phyloP scores from a whole-genome alignment of 2,113 vertebrate genomes.

The Urocynchramus pylzowi region DNA sequence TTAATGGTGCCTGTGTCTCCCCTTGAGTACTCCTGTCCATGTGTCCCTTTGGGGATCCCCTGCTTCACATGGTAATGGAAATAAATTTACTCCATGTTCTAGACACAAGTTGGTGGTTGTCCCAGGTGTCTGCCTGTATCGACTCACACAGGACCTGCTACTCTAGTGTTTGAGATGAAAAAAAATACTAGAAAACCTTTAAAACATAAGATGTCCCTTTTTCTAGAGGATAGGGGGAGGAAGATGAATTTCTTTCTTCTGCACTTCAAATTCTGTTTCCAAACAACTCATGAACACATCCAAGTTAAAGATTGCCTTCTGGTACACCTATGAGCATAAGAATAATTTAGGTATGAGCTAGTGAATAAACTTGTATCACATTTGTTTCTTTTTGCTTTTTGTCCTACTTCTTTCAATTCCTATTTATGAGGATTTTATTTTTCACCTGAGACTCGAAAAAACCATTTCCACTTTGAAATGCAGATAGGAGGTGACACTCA shows the following conservation, averaged over 20 bases:
- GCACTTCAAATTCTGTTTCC: neutral
- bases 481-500: neutral
- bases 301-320: neutral
- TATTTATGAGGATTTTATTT: neutral
- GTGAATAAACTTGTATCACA: neutral
- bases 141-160: neutral
- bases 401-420: neutral
- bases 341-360: neutral
- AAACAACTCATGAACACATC: neutral
- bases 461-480: neutral
- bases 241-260: neutral
- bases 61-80: neutral
- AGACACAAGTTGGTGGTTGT: neutral
- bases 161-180: neutral
- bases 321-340: neutral
- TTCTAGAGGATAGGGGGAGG: fast-evolving
- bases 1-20: neutral
- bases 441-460: neutral
- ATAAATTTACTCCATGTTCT: neutral
- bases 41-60: no score
- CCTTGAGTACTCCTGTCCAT: neutral
- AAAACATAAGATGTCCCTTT: neutral
- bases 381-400: neutral
- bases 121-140: neutral
- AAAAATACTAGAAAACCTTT: neutral